A percentile compares a stretch with the other conserved stretches of the same genome.
phyloP scores from a whole-genome alignment of 2,797 vertebrate genomes.

The Taeniopygia guttata region DNA sequence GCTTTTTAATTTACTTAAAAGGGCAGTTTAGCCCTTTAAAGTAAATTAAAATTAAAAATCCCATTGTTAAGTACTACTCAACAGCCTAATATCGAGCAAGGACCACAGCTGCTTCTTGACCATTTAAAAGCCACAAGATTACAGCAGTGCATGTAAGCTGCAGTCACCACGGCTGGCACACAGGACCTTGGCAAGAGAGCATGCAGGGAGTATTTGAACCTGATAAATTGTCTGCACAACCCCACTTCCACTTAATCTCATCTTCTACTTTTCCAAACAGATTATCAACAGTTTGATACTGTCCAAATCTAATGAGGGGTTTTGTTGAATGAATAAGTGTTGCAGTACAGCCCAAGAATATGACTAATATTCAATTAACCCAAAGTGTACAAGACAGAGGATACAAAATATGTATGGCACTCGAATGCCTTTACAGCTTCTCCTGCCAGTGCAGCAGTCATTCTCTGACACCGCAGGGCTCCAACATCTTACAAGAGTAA shows the following conservation, averaged over 20 bases:
- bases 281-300: not conserved
- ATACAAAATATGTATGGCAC: fast-evolving
- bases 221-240: not conserved
- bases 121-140: not conserved
- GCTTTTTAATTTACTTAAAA: not conserved
- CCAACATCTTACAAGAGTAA: not conserved
- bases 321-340: not conserved
- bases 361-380: not conserved
- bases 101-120: not conserved
- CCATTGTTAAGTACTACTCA: not conserved
- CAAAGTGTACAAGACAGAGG: not conserved
- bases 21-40: not conserved
- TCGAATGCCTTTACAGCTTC: not conserved
- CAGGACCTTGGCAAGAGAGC: not conserved
- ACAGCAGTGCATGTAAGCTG: not conserved
- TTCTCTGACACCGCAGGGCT: not conserved
- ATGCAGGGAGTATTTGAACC: not conserved
- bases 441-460: not conserved
- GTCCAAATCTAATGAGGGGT: not conserved
- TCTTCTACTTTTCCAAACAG: not conserved
- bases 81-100: not conserved
- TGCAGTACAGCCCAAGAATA: not conserved
- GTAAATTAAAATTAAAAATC: not conserved
- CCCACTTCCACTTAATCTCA: not conserved
- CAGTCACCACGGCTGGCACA: not conserved